These are phyloP conservation scores for Adelphocoris suturalis DNA, from an alignment of 2,888 invertebrate species.

Conservation along the genomic window DNA sequence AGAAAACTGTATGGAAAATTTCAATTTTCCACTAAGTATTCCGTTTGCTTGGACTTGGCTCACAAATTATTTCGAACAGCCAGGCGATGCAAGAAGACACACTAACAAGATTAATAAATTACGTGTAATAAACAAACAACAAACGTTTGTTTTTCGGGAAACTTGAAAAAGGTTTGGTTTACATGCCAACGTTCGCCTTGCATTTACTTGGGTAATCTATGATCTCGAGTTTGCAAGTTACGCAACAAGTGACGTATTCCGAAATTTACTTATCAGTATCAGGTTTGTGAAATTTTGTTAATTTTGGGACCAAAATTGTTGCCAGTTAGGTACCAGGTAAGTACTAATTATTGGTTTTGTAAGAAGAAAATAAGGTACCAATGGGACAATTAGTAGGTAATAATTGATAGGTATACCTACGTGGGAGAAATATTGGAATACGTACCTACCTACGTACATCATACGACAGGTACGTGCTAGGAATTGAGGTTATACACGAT, in stretches of 20 bases:
- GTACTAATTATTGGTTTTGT: too few relatives aligned
- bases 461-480: too few relatives aligned
- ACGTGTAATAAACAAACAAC: slow-evolving; percentile 5
- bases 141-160: background rate
- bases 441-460: too few relatives aligned
- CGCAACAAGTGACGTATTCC: background rate
- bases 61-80: background rate
- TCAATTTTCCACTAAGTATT: background rate
- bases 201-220: background rate
- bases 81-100: background rate
- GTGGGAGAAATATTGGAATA: too few relatives aligned
- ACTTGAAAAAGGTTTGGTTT: background rate
- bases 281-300: too few relatives aligned
- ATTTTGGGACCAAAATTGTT: too few relatives aligned
- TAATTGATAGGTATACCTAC: too few relatives aligned
- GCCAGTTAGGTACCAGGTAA: too few relatives aligned
- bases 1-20: background rate
- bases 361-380: too few relatives aligned
- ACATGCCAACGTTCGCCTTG: background rate
- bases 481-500: too few relatives aligned
- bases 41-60: background rate
- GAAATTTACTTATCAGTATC: too few relatives aligned
- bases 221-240: background rate
- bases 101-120: slow-evolving; percentile 12
- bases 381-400: too few relatives aligned